A percentile compares a stretch with the other conserved stretches of the same genome.
These are phyloP conservation scores for Rhinoderma darwinii DNA, from an alignment of 2,113 vertebrate genomes.

Conservation along the genomic window DNA sequence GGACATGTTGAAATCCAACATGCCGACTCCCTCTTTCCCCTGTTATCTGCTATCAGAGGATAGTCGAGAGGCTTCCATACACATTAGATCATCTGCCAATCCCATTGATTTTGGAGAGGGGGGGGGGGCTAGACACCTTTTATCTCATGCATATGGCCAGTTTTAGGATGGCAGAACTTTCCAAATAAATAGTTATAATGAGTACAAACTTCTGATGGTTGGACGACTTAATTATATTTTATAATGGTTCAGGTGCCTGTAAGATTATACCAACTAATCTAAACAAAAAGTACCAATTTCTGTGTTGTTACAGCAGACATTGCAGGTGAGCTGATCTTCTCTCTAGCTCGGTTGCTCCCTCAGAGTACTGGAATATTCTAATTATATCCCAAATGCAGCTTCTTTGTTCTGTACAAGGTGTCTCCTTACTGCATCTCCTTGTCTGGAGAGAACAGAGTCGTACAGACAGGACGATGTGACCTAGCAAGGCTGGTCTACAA, in stretches of 20 bases:
- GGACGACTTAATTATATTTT: not conserved
- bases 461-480: slow-evolving; percentile 58
- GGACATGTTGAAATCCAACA: no score
- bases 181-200: not conserved
- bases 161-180: not conserved
- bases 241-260: not conserved
- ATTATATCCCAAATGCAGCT: slow-evolving; percentile 55
- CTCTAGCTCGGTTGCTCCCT: slow-evolving; percentile 46
- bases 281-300: not conserved
- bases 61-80: no score
- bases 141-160: not conserved
- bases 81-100: no score
- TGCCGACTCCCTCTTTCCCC: no score
- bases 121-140: no score
- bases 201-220: not conserved
- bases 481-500: slow-evolving; percentile 46
- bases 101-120: no score
- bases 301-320: slow-evolving; percentile 10
- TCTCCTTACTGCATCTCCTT: slow-evolving; percentile 55
- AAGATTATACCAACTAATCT: not conserved
- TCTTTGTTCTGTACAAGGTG: slow-evolving; percentile 58
- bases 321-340: slow-evolving; percentile 50
- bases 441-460: slow-evolving; percentile 55
- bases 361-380: slow-evolving; percentile 55
- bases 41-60: no score